phyloP scores from a whole-genome alignment of 92 coral and sea anemone species.

The Epizoanthus rinbou region DNA sequence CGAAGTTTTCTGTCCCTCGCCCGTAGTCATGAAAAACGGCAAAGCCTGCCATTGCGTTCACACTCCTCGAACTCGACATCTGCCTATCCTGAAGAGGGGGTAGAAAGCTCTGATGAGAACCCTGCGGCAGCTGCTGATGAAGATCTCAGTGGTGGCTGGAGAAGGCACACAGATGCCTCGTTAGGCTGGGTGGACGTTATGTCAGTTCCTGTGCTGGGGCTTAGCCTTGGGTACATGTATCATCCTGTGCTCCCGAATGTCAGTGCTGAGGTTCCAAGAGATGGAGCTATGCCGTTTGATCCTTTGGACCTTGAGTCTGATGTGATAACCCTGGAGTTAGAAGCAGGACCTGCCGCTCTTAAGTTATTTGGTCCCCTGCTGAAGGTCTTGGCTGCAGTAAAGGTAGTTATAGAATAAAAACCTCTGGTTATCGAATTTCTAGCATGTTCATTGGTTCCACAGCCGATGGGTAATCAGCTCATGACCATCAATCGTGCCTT shows the following conservation, averaged over 20 bases:
- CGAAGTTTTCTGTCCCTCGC: constrained; percentile 93
- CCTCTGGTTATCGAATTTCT: too few species aligned
- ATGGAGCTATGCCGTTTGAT: constrained; percentile 64
- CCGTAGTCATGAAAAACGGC: constrained; percentile 64
- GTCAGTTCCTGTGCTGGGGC: constrained; percentile 89
- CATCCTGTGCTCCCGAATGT: constrained; percentile 89
- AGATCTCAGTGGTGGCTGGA: constrained; percentile 88
- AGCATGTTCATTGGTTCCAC: too few species aligned
- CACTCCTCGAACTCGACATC: constrained; percentile 82
- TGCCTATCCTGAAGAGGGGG: constrained; percentile 79
- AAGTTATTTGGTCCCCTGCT: constrained; percentile 84
- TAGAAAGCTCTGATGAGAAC: constrained; percentile 93
- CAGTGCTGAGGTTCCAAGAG: constrained; percentile 69
- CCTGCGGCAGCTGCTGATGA: constrained; percentile 62
- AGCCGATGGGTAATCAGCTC: too few species aligned
- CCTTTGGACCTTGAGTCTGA: constrained; percentile 92
- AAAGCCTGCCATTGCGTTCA: constrained; percentile 46
- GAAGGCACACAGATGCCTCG: constrained; percentile 77
- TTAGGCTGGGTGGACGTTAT: constrained; percentile 94
- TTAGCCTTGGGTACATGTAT: constrained; percentile 85
- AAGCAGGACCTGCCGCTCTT: constrained; percentile 96
- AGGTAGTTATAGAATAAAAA: constrained; percentile 50
- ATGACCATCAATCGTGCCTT: too few species aligned
- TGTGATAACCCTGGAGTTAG: constrained; percentile 93
- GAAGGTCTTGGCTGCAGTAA: constrained; percentile 77